Conservation (phyloP, 2,113 vertebrate genomes). For the Trematomus loennbergii region DNA sequence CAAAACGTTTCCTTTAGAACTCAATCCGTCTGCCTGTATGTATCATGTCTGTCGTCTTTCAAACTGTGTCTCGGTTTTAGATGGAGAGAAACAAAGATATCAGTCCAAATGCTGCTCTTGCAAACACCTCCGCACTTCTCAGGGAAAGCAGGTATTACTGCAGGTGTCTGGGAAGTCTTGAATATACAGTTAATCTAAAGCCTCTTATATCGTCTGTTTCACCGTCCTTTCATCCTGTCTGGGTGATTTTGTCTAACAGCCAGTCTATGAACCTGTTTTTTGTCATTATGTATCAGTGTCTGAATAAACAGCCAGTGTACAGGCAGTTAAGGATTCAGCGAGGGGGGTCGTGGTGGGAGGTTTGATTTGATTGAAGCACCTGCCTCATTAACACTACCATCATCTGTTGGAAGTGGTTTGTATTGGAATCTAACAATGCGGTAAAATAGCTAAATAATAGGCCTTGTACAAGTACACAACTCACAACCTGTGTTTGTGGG, state of each 20-base stretch:
- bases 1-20: conserved; percentile 52
- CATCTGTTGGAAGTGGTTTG: conserved; percentile 3
- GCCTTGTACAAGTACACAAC: neutral
- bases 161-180: conserved; percentile 49
- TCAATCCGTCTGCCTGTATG: conserved; percentile 44
- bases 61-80: conserved; percentile 32
- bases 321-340: neutral
- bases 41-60: conserved; percentile 36
- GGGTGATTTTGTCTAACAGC: neutral
- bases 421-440: neutral
- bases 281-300: neutral
- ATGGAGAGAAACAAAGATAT: conserved; percentile 56
- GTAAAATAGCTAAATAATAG: conserved; percentile 4
- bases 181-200: conserved; percentile 53
- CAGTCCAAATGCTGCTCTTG: conserved; percentile 42
- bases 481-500: conserved; percentile 53
- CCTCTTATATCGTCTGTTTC: conserved; percentile 45
- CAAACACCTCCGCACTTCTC: conserved; percentile 57
- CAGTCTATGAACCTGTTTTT: neutral
- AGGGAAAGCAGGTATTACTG: conserved; percentile 54
- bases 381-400: neutral
- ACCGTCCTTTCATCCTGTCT: conserved; percentile 42
- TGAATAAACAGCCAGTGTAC: neutral
- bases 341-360: conserved; percentile 2
- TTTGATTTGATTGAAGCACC: neutral